A percentile compares a stretch with the other conserved stretches of the same genome.
Evolutionary conservation across 2,888 invertebrate species (phyloP).

Genomic region (Polia nebulosa): DNA sequence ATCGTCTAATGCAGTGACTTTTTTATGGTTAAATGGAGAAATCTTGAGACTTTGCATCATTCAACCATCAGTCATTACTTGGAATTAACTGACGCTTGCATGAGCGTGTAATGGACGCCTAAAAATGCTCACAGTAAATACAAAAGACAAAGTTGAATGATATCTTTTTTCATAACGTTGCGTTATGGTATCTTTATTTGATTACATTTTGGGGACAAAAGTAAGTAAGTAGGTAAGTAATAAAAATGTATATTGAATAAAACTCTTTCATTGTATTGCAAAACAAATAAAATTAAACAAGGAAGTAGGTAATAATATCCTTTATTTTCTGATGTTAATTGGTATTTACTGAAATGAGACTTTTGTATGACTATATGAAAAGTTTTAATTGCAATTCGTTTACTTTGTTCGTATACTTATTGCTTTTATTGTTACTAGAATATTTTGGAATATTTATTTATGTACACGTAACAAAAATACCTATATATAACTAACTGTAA

Average conservation of each 20-base stretch:
- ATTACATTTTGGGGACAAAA: constrained; percentile 21
- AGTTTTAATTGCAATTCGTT: constrained; percentile 4
- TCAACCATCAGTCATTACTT: too few relatives aligned
- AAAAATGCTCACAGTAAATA: constrained; percentile 1
- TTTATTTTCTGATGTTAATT: constrained; percentile 15
- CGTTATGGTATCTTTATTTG: constrained; percentile 10
- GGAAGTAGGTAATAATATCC: background rate
- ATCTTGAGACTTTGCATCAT: too few relatives aligned
- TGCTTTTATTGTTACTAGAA: too few relatives aligned
- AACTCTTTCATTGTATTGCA: constrained; percentile 4
- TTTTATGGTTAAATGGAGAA: too few relatives aligned
- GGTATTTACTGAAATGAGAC: background rate
- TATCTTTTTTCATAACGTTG: constrained; percentile 27
- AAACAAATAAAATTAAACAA: constrained; percentile 1
- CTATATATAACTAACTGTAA: too few relatives aligned
- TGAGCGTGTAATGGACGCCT: too few relatives aligned
- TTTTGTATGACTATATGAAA: constrained; percentile 3
- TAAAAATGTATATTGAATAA: constrained; percentile 8
- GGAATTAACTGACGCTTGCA: too few relatives aligned
- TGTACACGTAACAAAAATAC: too few relatives aligned
- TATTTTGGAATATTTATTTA: too few relatives aligned
- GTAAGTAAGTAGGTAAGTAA: constrained; percentile 11
- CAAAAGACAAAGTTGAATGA: constrained; percentile 28
- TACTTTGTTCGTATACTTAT: background rate
- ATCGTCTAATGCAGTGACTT: too few relatives aligned